A percentile compares a stretch with the other conserved stretches of the same genome.
Evolutionary conservation across 1,140 invertebrate species (phyloP).

Genomic region (Calliopsis andreniformis): DNA sequence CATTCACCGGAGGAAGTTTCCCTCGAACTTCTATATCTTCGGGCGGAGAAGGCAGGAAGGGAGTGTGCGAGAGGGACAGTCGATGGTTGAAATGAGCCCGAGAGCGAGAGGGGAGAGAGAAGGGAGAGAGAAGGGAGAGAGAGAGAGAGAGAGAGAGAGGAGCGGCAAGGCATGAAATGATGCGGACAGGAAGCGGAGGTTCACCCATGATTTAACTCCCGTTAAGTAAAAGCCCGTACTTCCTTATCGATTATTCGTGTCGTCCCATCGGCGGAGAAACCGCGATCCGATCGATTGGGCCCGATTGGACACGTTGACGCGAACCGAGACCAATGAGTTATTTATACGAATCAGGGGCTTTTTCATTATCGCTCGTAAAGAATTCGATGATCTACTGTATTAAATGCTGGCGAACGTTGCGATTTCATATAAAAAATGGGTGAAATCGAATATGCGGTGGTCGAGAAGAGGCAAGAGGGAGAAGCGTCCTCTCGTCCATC

Average conservation of each 20-base stretch:
- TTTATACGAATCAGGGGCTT: slow-evolving; percentile 2
- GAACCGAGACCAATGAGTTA: slow-evolving; percentile 14
- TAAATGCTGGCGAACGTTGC: too few relatives aligned
- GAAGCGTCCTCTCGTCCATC: too few relatives aligned
- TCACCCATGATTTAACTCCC: slow-evolving; percentile 73
- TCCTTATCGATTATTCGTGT: slow-evolving; percentile 67
- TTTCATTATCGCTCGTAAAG: slow-evolving; percentile 19
- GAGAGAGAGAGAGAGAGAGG: slow-evolving; percentile 20
- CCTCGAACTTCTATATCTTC: slow-evolving; percentile 43
- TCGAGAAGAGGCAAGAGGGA: too few relatives aligned
- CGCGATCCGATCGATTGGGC: slow-evolving; percentile 47
- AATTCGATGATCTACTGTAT: not conserved
- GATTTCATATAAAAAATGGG: too few relatives aligned
- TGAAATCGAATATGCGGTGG: too few relatives aligned
- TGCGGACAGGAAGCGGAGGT: slow-evolving; percentile 66
- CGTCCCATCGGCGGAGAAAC: slow-evolving; percentile 44
- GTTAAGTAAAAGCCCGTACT: slow-evolving; percentile 68
- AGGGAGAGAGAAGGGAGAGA: not conserved
- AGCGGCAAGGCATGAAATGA: slow-evolving; percentile 56
- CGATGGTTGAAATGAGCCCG: not conserved
- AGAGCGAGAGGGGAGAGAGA: slow-evolving; percentile 10
- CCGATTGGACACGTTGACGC: slow-evolving; percentile 46
- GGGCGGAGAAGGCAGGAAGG: not conserved
- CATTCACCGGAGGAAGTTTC: slow-evolving; percentile 18
- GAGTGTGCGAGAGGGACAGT: not conserved